Conservation (phyloP, 2,113 vertebrate genomes). For the Barnardius zonarius region DNA sequence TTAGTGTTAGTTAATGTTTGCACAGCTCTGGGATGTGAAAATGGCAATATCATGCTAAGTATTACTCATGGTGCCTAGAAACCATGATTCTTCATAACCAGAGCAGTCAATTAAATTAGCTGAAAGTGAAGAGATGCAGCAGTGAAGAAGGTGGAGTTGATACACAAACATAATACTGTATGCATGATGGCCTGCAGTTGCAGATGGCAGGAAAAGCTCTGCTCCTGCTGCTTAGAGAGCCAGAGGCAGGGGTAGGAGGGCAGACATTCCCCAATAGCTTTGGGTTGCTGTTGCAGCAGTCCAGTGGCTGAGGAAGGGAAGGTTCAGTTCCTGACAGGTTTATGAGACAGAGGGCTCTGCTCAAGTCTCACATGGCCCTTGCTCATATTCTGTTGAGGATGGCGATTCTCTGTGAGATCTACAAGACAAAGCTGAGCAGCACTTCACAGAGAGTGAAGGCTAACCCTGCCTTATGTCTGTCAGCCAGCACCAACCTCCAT, state of each 20-base stretch:
- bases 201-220: neutral
- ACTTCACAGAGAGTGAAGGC: neutral
- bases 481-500: neutral
- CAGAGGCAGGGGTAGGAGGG: neutral
- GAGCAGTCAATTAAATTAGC: slow-evolving; percentile 28
- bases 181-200: neutral
- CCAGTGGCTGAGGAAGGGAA: neutral
- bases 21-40: slow-evolving; percentile 33
- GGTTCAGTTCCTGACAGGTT: neutral
- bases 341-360: neutral
- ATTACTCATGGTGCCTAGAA: slow-evolving; percentile 16
- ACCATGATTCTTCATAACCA: slow-evolving; percentile 24
- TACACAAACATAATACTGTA: slow-evolving; percentile 3
- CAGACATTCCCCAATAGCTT: neutral
- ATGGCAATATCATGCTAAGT: slow-evolving; percentile 10
- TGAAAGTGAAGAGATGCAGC: neutral
- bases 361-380: neutral
- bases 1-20: slow-evolving; percentile 23
- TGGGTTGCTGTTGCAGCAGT: neutral
- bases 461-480: neutral
- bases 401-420: neutral
- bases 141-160: neutral
- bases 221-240: neutral
- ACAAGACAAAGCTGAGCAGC: neutral
- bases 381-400: neutral